Percentiles rank a stretch among this genome's conserved stretches.
Evolutionary conservation across 2,797 vertebrate genomes (phyloP).

Genomic region (Champsocephalus esox): DNA sequence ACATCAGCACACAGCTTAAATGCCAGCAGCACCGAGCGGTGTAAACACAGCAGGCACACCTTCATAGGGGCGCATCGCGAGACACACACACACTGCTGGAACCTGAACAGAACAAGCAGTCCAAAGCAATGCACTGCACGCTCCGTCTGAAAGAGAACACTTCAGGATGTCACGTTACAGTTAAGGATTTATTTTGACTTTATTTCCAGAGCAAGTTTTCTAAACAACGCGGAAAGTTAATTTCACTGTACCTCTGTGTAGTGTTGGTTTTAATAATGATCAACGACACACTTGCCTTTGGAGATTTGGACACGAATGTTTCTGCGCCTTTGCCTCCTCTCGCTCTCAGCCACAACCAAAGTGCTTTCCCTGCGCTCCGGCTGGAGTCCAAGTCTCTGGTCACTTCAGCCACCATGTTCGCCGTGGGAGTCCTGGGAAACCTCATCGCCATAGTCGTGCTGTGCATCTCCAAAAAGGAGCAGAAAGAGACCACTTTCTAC

Average conservation of each 20-base stretch:
- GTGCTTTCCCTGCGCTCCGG: slow-evolving; percentile 61
- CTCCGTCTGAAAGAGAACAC: background rate
- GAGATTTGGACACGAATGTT: slow-evolving; percentile 65
- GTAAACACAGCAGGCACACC: slow-evolving; percentile 45
- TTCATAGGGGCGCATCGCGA: slow-evolving; percentile 25
- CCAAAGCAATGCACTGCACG: background rate
- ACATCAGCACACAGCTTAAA: slow-evolving; percentile 77
- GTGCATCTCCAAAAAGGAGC: slow-evolving; percentile 85
- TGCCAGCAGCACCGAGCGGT: slow-evolving; percentile 49
- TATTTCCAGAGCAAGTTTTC: slow-evolving; percentile 1
- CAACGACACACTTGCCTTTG: slow-evolving; percentile 69
- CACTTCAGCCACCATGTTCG: slow-evolving; percentile 86
- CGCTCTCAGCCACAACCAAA: slow-evolving; percentile 57
- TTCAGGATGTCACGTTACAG: background rate
- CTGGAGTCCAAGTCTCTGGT: slow-evolving; percentile 82
- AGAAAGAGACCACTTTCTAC: slow-evolving; percentile 89
- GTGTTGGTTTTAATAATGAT: slow-evolving; percentile 53
- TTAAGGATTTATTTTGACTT: background rate
- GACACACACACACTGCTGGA: slow-evolving; percentile 11
- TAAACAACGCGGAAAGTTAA: slow-evolving; percentile 3
- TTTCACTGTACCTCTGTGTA: background rate
- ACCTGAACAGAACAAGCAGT: background rate
- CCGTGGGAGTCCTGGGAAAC: slow-evolving; percentile 86
- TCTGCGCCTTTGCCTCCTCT: slow-evolving; percentile 62
- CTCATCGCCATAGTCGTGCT: slow-evolving; percentile 86